Evolutionary conservation across 2,797 vertebrate species (phyloP), one percentile per base, ranked within the genome.

Genomic region (Sebastes matsubarae): DNA sequence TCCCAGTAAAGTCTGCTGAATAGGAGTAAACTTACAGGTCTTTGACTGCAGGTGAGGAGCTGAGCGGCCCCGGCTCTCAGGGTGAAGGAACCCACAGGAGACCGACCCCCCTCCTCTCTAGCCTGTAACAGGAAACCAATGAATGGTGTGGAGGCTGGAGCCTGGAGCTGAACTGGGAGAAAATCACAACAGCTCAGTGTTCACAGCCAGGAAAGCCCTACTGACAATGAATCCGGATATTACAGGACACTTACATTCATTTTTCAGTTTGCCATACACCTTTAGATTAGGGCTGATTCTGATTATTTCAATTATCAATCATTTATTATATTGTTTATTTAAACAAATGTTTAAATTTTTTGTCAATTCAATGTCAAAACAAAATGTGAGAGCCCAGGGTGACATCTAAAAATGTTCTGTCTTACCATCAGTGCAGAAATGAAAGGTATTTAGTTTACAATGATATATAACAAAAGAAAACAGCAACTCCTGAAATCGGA

Each of bases 121-220:
- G 96, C 96, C 81, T 96, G 94, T 70, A 97, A 87, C 76, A 96
- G 86, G 91, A 97, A 97, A 68, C 94, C 97, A 77, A 13, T 77
- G 85, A 97, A 97, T 1, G 75, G 38, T 20, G 0, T 68, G 5
- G 87, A 63, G 14, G 68, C 75, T 22, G 80, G 12, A 57, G 75
- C 89, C 61, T 88, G 83, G n/a, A 97, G 90, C 11, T 82, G 66
- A 64, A 97, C 97, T 97, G 66, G 24, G 16, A 87, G 79, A 24
- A 10, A 71, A 12, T 11, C 14, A 64, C 18, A 61, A 61, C 18
- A 32, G 29, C 6, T 29, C 8, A 67, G 20, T 42, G 18, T 54
- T n/a, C 5, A 38, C 29, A 34, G 14, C 8, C 10, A 42, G n/a
- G 5, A 63, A 32, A 18, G 14, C 16, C 34, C 16, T 25, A 32